Evolutionary conservation across 2,797 vertebrate species (phyloP).

Genomic region (Enteromius trimaculatus): DNA sequence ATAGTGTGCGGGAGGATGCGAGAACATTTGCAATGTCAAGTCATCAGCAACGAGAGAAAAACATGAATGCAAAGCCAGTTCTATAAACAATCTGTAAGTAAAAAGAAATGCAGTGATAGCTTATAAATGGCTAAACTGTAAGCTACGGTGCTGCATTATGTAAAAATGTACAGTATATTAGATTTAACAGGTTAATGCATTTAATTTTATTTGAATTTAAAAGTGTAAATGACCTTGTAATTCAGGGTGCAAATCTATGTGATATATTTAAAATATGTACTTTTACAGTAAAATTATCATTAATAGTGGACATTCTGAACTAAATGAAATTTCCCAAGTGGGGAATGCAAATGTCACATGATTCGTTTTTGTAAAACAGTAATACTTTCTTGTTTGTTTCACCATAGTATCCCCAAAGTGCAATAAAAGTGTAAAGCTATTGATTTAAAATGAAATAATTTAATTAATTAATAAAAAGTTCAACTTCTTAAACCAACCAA

Average conservation of each 20-base stretch:
- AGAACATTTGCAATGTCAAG: conserved; percentile 52
- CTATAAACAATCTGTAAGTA: not conserved
- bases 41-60: conserved; percentile 43
- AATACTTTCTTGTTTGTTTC: not conserved
- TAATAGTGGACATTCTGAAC: not conserved
- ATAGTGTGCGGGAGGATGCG: conserved; percentile 8
- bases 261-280: not conserved
- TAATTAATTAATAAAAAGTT: not conserved
- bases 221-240: not conserved
- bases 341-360: not conserved
- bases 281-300: not conserved
- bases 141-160: not conserved
- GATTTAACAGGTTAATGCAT: not conserved
- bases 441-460: not conserved
- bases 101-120: not conserved
- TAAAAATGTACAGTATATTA: not conserved
- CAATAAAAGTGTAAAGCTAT: not conserved
- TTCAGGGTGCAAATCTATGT: not conserved
- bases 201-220: not conserved
- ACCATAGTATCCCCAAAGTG: not conserved
- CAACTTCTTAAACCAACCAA: not conserved
- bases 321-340: not conserved
- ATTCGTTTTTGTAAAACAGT: not conserved
- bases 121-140: not conserved
- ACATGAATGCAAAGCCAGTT: conserved; percentile 28